Base-by-base conservation (phyloP, 1,140 invertebrate species). In the Drosophila gunungcola region DNA sequence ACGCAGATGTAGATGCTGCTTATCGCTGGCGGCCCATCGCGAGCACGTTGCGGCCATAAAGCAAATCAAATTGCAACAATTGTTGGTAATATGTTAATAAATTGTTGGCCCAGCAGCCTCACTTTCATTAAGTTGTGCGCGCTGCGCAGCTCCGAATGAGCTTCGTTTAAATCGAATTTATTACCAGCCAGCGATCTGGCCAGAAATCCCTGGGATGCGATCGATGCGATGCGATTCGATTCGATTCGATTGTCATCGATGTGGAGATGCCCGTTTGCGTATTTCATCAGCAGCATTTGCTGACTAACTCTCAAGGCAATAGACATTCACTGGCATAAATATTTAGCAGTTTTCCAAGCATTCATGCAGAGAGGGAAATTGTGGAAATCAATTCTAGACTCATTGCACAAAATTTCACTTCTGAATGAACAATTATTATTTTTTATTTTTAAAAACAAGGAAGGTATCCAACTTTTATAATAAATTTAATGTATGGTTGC, bases 31-130 rank as follows among this genome's bases (percentile, higher is more conserved):
- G 58, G 77, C 85, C 46, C 51, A 89, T 89, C 84, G 65, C 73
- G 16, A 39, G 64, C 84, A 89, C 84, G 84, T 89, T 77, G 69
- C 60, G 55, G 73, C 77, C 73, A 89, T 89, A 89, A 89, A 89
- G 76, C 83, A 89, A 89, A 89, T 89, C 76, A 90, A 89, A 89
- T 89, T 89, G 84, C 84, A 89, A 90, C 84, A 89, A 89, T 89
- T 89, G 84, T 84, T 84, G 80, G 84, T 89, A 88, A 88, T 88
- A 88, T 89, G 84, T 88, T 88, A 84, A 88, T 88, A 88, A 89
- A 88, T 88, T 80, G 75, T 75, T 75, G 68, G 58, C 58, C 62
- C 68, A 56, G 57, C 72, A 73, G 62, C 70, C 72, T 88, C 79
- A 76, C 82, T 86, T 88, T 86, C 82, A 88, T 86, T 86, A 65